Base-by-base conservation (phyloP, 1,140 invertebrate genomes). In the Drosophila sturtevanti region DNA sequence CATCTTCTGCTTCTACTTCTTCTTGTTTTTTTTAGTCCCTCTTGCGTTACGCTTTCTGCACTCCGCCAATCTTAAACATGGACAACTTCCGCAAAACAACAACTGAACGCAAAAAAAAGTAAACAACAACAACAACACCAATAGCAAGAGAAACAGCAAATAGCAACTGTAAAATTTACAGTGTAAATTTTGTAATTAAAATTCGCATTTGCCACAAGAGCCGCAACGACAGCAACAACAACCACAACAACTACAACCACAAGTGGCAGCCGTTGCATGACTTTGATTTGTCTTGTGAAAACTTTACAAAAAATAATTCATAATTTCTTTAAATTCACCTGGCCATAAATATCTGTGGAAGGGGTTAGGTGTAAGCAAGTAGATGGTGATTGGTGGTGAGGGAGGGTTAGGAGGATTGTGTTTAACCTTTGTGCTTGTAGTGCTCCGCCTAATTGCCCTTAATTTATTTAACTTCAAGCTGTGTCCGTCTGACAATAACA, bases 391-490 rank as follows among this genome's bases (percentile, higher is more conserved):
- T 31, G 14, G n/a, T 44, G 18, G 54, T 48, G 44, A 55, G 18
- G 5, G 34, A 12, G 56, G n/a, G 34, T 38, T 27, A 27, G 12
- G 14, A 21, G 56, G n/a, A 35, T 21, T 56, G 62, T 48, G 58
- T 60, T 60, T 76, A 56, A 78, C 81, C 79, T 86, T 86, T 86
- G 74, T 87, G 82, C 68, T 48, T 68, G 64, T 86, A 76, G 79
- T 82, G 69, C 82, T 68, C 65, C 74, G 79, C 82, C 82, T 89
- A 87, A 89, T 87, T 87, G 82, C 82, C 82, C 71, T 79, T 87
- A 89, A 87, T 87, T 87, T 87, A 82, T 87, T 87, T 87, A 82
- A 79, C 84, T 87, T 89, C 82, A 89, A 82, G 79, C 82, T 87
- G 82, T 79, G 81, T 18, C 41, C 81, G 34, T 71, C 56, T 38